These are phyloP conservation scores for Bombus haemorrhoidalis DNA, from an alignment of 1,140 invertebrate genomes.

Conservation along the genomic window DNA sequence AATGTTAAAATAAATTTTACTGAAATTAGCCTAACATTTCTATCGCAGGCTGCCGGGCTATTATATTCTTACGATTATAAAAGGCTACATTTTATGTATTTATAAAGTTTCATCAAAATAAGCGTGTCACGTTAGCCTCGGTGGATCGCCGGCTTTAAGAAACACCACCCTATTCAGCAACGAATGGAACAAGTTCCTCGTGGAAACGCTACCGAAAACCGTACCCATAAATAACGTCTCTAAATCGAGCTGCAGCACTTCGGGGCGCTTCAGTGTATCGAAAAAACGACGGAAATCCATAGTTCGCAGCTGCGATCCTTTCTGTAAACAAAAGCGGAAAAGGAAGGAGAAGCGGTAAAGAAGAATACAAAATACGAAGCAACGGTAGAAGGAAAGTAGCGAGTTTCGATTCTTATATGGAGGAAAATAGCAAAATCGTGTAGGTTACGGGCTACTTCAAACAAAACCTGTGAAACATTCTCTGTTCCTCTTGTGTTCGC, in stretches of 20 bases:
- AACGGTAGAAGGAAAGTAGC: neutral
- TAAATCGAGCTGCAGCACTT: neutral
- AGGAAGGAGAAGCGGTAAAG: neutral
- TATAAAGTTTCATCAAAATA: no score
- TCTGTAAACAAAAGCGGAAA: neutral
- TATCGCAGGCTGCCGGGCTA: no score
- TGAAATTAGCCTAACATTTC: no score
- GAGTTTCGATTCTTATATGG: neutral
- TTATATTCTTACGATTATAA: no score
- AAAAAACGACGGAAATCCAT: neutral
- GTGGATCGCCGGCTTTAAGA: neutral
- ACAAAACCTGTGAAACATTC: conserved; percentile 19
- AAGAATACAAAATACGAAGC: neutral
- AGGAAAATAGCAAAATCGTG: conserved; percentile 44
- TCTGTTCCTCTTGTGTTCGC: neutral
- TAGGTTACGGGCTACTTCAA: conserved; percentile 46
- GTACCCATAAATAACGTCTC: conserved; percentile 6
- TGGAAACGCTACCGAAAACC: neutral
- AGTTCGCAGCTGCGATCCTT: conserved; percentile 4
- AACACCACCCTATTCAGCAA: neutral
- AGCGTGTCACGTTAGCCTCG: no score
- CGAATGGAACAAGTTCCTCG: no score
- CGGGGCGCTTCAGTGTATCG: neutral
- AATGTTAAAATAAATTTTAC: no score
- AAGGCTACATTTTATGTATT: no score